Evolutionary conservation across 2,888 invertebrate genomes (phyloP), one percentile per base, ranked within the genome.

Genomic region (Drosophila koepferae): DNA sequence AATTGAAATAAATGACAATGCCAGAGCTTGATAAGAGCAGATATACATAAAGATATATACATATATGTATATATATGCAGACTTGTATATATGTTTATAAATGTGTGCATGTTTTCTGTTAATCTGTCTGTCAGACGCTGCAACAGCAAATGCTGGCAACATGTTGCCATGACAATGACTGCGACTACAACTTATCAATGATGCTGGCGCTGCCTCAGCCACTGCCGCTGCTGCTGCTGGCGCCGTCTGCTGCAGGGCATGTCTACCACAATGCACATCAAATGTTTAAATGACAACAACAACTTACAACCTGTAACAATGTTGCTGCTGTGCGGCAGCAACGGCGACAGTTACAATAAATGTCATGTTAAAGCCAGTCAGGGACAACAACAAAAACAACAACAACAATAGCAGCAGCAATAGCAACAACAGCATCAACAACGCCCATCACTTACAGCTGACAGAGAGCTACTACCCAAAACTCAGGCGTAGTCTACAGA

Each of bases 341-440:
- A 67, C 81, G 88, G 80, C 91, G 88, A 82, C 91, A 89, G 85
- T 87, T 83, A 91, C 91, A 91, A 91, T 91, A 91, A 91, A 91
- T 86, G 91, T 91, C 91, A 91, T 90, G 90, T 89, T 86, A 85
- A 81, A 83, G 78, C 69, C 80, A 81, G 79, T 75, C 87, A 66
- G 89, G 74, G 86, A 36, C 51, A 76, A 55, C 59, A 58, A 56
- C 59, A 43, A 34, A 34, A 53, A 53, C 58, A 53, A 46, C 55
- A 18, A 18, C 56, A 43, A 18, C 41, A 36, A 53, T 38, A 53
- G 40, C 55, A 18, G 8, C 56, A 43, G 4, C 43, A 38, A 54
- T 48, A 53, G 48, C 31, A 34, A 9, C 54, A 49, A 51, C 41
- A 44, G 16, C 20, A 40, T 5, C 18, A 41, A 41, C 20, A 56